These are phyloP conservation scores for Marmota flaviventris DNA, from an alignment of 2,113 vertebrate species.

Conservation along the genomic window DNA sequence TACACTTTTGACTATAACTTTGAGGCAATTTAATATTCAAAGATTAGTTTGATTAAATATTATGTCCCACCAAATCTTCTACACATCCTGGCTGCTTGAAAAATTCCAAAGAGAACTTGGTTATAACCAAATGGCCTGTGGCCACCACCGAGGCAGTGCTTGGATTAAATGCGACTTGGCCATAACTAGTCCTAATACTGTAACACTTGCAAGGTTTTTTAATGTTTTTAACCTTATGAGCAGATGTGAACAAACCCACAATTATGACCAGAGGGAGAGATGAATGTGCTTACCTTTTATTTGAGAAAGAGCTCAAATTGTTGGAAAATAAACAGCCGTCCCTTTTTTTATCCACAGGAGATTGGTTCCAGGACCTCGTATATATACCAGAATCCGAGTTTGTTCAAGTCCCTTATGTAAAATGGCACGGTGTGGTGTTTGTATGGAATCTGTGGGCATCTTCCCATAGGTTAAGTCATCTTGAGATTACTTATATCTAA, in stretches of 20 bases:
- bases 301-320: background rate
- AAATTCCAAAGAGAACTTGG: conserved; percentile 15
- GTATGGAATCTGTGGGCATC: background rate
- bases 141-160: background rate
- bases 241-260: background rate
- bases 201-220: background rate
- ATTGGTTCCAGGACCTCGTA: background rate
- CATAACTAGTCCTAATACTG: background rate
- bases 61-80: background rate
- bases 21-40: conserved; percentile 45
- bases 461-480: no score
- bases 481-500: background rate
- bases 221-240: background rate
- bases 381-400: background rate
- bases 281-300: background rate
- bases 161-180: background rate
- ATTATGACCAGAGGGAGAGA: background rate
- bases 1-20: conserved; percentile 27
- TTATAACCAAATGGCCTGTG: background rate
- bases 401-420: background rate
- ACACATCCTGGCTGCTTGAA: background rate
- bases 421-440: background rate
- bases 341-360: background rate
- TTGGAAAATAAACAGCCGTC: no score
- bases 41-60: conserved; percentile 41